Evolutionary conservation across 2,113 vertebrate genomes (phyloP).

Genomic region (Benitochromis conjunctus): DNA sequence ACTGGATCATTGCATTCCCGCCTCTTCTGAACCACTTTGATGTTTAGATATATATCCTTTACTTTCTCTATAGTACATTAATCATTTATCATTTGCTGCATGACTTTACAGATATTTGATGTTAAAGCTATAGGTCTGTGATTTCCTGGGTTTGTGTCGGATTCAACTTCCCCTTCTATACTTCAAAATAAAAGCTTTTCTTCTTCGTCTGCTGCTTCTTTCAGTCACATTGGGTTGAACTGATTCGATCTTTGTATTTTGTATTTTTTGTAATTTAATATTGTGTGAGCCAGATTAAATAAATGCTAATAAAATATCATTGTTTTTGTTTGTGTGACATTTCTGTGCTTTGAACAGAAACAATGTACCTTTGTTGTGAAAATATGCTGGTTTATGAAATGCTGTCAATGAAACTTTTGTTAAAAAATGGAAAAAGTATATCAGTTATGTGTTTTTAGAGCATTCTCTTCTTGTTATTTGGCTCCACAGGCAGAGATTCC

Average conservation of each 20-base stretch:
- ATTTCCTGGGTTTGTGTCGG: too few species aligned
- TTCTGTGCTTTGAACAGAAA: too few species aligned
- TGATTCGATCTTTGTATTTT: not conserved
- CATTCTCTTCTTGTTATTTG: not conserved
- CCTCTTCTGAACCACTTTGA: too few species aligned
- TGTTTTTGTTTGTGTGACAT: too few species aligned
- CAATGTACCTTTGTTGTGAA: too few species aligned
- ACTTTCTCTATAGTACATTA: too few species aligned
- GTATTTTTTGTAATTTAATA: not conserved
- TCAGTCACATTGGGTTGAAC: not conserved
- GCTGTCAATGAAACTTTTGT: fast-evolving
- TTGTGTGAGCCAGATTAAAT: not conserved
- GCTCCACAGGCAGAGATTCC: not conserved
- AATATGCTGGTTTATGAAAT: not conserved
- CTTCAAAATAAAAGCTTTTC: not conserved
- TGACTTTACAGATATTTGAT: too few species aligned
- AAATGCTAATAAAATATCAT: not conserved
- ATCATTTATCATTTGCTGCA: too few species aligned
- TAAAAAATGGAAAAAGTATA: not conserved
- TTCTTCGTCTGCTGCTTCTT: not conserved
- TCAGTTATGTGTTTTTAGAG: not conserved
- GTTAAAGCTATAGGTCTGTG: too few species aligned
- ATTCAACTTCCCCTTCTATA: not conserved
- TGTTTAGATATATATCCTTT: too few species aligned
- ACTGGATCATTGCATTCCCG: too few species aligned